Conservation (phyloP, 1,140 invertebrate species). For the Forficula auricularia region DNA sequence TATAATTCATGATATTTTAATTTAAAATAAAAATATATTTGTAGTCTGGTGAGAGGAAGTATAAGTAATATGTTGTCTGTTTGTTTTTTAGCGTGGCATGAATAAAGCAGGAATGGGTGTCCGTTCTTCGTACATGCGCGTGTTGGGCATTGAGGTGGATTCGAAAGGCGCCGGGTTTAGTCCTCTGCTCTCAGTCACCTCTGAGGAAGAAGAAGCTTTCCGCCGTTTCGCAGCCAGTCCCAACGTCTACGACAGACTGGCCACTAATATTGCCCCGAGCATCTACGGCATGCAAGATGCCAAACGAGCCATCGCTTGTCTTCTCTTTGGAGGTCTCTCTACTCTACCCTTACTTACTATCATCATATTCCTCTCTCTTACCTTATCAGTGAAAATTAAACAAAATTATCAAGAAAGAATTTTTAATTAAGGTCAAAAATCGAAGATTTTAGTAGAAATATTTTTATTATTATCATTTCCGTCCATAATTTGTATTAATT, state of each 20-base stretch:
- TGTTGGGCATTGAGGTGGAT: constrained; percentile 80
- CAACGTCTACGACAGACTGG: constrained; percentile 79
- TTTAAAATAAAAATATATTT: too few relatives aligned
- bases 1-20: too few relatives aligned
- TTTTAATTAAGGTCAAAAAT: too few relatives aligned
- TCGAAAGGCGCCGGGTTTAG: constrained; percentile 57
- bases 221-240: constrained; percentile 61
- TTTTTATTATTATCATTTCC: too few relatives aligned
- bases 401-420: too few relatives aligned
- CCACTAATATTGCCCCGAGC: constrained; percentile 87
- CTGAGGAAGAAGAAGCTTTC: constrained; percentile 86
- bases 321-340: constrained; percentile 85
- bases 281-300: constrained; percentile 91
- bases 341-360: too few relatives aligned
- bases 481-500: too few relatives aligned
- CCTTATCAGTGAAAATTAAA: too few relatives aligned
- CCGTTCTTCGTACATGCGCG: constrained; percentile 80
- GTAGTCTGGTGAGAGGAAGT: too few relatives aligned
- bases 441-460: too few relatives aligned
- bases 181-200: constrained; percentile 33
- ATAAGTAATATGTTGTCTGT: too few relatives aligned
- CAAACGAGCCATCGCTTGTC: constrained; percentile 91
- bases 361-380: too few relatives aligned
- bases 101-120: constrained; percentile 50
- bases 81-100: neutral